Evolutionary conservation across 64 coral and sea anemone species (phyloP).

Genomic region (Trachythela sp.): DNA sequence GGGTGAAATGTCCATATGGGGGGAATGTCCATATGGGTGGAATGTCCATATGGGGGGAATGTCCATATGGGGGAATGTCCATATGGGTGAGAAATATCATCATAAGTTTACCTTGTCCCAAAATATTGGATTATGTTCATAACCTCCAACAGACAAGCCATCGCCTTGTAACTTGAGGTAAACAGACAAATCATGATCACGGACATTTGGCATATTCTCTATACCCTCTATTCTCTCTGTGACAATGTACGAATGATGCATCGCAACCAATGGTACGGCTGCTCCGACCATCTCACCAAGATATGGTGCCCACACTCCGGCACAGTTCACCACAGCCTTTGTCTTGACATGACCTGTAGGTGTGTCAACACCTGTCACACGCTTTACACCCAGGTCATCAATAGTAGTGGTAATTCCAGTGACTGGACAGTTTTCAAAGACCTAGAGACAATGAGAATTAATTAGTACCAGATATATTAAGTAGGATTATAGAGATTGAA

Average conservation of each 20-base stretch:
- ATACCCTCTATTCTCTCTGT: conserved; percentile 94
- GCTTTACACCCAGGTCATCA: conserved; percentile 72
- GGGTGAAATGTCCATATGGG: too few relatives aligned
- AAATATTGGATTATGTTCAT: conserved; percentile 91
- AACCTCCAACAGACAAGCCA: conserved; percentile 90
- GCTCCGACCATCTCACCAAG: conserved; percentile 67
- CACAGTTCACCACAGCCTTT: conserved; percentile 81
- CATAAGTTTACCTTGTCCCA: conserved; percentile 83
- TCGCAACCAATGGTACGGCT: conserved; percentile 75
- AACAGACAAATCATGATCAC: conserved; percentile 87
- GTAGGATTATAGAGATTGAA: too few relatives aligned
- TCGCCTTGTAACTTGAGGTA: conserved; percentile 96
- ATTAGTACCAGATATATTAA: too few relatives aligned
- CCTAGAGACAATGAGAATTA: conserved; percentile 32
- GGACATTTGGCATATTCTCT: conserved; percentile 93
- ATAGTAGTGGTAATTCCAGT: conserved; percentile 81
- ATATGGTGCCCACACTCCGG: conserved; percentile 84
- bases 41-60: too few relatives aligned
- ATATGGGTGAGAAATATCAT: too few relatives aligned
- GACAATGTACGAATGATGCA: conserved; percentile 96
- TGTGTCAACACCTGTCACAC: conserved; percentile 65
- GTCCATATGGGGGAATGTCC: too few relatives aligned
- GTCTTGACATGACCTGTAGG: conserved; percentile 68
- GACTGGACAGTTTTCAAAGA: conserved; percentile 85
- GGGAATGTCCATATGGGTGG: too few relatives aligned